These are phyloP conservation scores for Paraescarpia echinospica DNA, from an alignment of 1,140 invertebrate species.

Conservation along the genomic window DNA sequence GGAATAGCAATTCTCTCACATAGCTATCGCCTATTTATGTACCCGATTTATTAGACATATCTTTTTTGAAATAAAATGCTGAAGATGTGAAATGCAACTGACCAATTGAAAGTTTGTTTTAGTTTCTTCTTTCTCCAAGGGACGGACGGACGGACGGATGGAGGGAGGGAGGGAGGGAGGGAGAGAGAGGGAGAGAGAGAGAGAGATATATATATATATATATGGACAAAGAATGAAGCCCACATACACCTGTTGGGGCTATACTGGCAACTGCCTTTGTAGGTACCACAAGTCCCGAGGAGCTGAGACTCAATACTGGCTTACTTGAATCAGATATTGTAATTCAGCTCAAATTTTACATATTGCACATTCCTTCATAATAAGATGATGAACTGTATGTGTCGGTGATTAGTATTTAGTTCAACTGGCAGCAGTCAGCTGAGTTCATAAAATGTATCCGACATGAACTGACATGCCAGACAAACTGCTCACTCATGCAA, in stretches of 20 bases:
- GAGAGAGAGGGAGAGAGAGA: too few species aligned
- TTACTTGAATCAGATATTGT: neutral
- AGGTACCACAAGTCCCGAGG: too few species aligned
- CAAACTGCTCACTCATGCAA: neutral
- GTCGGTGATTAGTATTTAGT: neutral
- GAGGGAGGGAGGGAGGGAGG: too few species aligned
- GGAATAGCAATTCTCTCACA: neutral
- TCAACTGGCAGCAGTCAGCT: neutral
- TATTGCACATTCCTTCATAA: neutral
- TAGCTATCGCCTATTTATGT: neutral
- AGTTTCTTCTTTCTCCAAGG: neutral
- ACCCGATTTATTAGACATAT: neutral
- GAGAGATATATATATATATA: neutral
- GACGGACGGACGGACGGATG: too few species aligned
- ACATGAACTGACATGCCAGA: neutral
- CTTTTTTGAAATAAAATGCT: neutral
- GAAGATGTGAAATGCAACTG: neutral
- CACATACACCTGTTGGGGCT: too few species aligned
- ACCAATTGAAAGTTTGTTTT: neutral
- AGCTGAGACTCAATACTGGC: neutral
- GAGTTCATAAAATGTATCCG: neutral
- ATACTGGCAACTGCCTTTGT: too few species aligned
- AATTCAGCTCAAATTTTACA: neutral
- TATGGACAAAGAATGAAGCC: neutral
- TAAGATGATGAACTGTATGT: neutral